Evolutionary conservation across 2,888 invertebrate species (phyloP).

Genomic region (Gymnocheta viridis): DNA sequence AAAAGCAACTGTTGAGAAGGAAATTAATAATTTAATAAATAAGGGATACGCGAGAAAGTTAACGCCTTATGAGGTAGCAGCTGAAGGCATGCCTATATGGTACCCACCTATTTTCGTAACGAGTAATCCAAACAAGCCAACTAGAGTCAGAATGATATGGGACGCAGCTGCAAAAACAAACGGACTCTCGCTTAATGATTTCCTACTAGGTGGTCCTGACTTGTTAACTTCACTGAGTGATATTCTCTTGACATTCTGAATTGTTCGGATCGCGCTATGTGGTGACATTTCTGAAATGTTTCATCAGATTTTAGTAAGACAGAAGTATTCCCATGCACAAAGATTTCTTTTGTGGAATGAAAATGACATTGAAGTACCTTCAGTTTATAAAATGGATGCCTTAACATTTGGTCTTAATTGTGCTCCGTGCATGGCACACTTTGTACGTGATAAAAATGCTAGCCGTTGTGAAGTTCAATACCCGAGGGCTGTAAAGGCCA

Average conservation of each 20-base stretch:
- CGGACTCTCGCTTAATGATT: constrained; percentile 25
- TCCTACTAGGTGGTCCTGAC: constrained; percentile 20
- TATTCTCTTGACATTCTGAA: constrained; percentile 5
- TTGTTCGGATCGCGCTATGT: constrained; percentile 27
- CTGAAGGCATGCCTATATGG: not conserved
- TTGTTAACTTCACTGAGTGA: constrained; percentile 18
- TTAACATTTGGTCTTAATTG: constrained; percentile 61
- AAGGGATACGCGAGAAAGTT: constrained; percentile 34
- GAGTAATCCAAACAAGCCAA: constrained; percentile 70
- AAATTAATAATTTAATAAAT: constrained; percentile 2
- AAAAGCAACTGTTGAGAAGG: constrained; percentile 8
- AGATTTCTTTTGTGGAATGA: constrained; percentile 62
- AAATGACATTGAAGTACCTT: constrained; percentile 16
- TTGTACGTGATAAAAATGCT: constrained; percentile 35
- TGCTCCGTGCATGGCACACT: constrained; percentile 67
- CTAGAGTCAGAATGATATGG: constrained; percentile 36
- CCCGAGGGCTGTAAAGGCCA: constrained; percentile 14
- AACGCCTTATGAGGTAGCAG: not conserved
- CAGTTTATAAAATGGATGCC: constrained; percentile 59
- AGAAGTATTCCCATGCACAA: constrained; percentile 47
- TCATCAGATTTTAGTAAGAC: constrained; percentile 44
- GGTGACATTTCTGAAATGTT: constrained; percentile 65
- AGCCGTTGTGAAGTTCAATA: not conserved
- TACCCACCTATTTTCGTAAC: constrained; percentile 24
- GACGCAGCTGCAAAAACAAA: constrained; percentile 36